These are phyloP conservation scores for Elymnias hypermnestra DNA, from an alignment of 1,140 invertebrate genomes.

Conservation along the genomic window DNA sequence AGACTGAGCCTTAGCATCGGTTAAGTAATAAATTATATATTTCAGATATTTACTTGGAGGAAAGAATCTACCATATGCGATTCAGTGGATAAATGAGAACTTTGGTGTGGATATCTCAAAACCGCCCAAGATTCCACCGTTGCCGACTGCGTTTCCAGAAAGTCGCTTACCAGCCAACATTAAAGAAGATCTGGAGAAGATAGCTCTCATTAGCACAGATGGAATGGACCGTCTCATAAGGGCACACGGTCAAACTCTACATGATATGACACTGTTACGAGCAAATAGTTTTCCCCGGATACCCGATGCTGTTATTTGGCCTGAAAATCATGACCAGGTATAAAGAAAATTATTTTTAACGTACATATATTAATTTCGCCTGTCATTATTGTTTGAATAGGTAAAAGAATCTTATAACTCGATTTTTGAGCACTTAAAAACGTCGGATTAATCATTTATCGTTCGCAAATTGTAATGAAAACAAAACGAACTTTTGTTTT, in stretches of 20 bases:
- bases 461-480: too few relatives aligned
- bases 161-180: constrained; percentile 46
- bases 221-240: constrained; percentile 91
- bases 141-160: constrained; percentile 72
- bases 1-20: too few relatives aligned
- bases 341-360: too few relatives aligned
- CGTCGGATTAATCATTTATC: too few relatives aligned
- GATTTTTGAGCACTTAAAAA: too few relatives aligned
- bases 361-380: too few relatives aligned
- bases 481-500: too few relatives aligned
- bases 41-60: constrained; percentile 90
- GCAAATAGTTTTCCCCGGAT: constrained; percentile 86
- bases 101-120: constrained; percentile 78
- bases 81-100: constrained; percentile 86
- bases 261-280: constrained; percentile 90
- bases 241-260: constrained; percentile 96
- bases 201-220: constrained; percentile 85
- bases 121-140: constrained; percentile 66
- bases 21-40: too few relatives aligned
- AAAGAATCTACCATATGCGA: constrained; percentile 85
- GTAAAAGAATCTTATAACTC: too few relatives aligned
- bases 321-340: constrained; percentile 65
- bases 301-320: constrained; percentile 96
- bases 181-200: constrained; percentile 79
- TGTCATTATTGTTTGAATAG: too few relatives aligned